Percentiles rank a stretch among this genome's conserved stretches.
phyloP scores from a whole-genome alignment of 2,113 vertebrate species.

The Phyllostomus hastatus region DNA sequence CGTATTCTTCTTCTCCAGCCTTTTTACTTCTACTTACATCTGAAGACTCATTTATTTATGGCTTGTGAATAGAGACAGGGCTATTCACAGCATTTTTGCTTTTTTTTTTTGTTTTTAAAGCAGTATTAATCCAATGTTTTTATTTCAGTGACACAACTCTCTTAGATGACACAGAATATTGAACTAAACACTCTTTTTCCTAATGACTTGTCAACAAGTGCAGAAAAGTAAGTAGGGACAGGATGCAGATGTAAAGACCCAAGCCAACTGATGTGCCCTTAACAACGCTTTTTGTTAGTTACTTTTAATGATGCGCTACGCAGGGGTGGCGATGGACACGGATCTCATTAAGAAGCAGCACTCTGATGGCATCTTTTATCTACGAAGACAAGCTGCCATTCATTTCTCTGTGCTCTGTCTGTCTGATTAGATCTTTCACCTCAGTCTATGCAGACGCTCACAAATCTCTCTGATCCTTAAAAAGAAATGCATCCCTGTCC shows the following conservation, averaged over 20 bases:
- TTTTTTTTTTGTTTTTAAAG: neutral
- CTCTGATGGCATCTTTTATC: neutral
- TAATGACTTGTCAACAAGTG: slow-evolving; percentile 51
- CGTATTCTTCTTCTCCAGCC: neutral
- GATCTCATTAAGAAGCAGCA: neutral
- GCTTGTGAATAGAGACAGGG: neutral
- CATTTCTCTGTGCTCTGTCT: neutral
- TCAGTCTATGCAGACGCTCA: neutral
- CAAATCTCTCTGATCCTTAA: neutral
- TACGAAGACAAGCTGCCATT: neutral
- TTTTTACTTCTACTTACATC: neutral
- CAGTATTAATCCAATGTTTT: neutral
- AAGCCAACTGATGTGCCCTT: slow-evolving; percentile 35
- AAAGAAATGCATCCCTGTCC: neutral
- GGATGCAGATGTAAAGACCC: slow-evolving; percentile 24
- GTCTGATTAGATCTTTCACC: neutral
- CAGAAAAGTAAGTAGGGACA: slow-evolving; percentile 14
- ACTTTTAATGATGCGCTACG: slow-evolving; percentile 48
- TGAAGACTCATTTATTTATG: neutral
- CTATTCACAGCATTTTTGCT: neutral
- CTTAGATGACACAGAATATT: slow-evolving; percentile 27
- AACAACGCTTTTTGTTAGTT: slow-evolving; percentile 6
- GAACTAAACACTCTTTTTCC: neutral
- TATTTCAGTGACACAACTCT: neutral
- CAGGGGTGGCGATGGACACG: neutral